A percentile compares a stretch with the other conserved stretches of the same genome.
phyloP scores from a whole-genome alignment of 2,888 invertebrate species.

The Ferdinandea cuprea region DNA sequence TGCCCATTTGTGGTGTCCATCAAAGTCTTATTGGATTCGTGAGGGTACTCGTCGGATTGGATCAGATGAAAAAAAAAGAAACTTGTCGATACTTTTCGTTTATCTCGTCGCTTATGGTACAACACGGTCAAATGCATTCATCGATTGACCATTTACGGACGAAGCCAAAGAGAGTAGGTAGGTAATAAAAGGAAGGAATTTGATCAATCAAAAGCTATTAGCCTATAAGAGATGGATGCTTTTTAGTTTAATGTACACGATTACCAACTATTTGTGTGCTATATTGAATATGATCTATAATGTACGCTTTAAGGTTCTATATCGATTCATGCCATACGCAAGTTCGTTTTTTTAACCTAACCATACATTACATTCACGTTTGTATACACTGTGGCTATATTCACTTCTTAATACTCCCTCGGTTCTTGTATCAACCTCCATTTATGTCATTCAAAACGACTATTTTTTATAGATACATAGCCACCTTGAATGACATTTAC shows the following conservation, averaged over 20 bases:
- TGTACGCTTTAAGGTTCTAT: not conserved
- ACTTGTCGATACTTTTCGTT: constrained; percentile 7
- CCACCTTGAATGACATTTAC: constrained; percentile 6
- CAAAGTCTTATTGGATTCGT: constrained; percentile 17
- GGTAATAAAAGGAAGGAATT: constrained; percentile 20
- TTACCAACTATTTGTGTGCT: no score
- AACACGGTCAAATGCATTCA: constrained; percentile 59
- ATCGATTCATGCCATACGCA: not conserved
- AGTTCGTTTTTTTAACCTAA: no score
- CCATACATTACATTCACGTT: no score
- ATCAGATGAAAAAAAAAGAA: constrained; percentile 1
- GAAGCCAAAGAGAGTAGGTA: not conserved
- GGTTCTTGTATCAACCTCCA: constrained; percentile 4
- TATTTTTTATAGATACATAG: not conserved
- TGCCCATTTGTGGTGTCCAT: constrained; percentile 59
- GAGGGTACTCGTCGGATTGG: constrained; percentile 1
- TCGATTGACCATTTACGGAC: constrained; percentile 50
- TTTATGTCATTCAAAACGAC: constrained; percentile 35
- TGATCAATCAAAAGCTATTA: constrained; percentile 12
- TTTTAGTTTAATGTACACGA: constrained; percentile 4
- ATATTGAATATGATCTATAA: not conserved
- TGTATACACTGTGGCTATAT: not conserved
- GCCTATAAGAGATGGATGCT: constrained; percentile 14
- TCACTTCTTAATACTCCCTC: not conserved
- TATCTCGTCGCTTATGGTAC: constrained; percentile 47